Evolutionary conservation across 1,140 invertebrate species (phyloP).

Genomic region (Dendroctonus valens): DNA sequence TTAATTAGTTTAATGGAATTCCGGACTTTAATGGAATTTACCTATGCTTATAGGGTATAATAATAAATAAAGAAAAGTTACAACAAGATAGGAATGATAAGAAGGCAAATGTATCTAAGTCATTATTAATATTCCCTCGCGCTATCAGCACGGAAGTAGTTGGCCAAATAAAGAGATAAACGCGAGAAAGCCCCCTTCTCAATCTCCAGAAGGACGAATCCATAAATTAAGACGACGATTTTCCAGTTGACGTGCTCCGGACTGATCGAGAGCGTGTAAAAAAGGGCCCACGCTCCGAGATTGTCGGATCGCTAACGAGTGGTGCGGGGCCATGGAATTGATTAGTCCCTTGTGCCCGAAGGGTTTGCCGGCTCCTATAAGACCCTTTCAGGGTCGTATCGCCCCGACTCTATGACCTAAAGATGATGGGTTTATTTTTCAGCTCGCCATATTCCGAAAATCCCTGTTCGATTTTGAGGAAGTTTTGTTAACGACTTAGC

Average conservation of each 20-base stretch:
- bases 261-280: slow-evolving; percentile 24
- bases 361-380: slow-evolving; percentile 9
- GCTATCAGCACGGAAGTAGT: background rate
- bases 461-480: no score
- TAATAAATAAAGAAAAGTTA: no score
- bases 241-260: slow-evolving; percentile 20
- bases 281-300: slow-evolving; percentile 21
- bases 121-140: slow-evolving; percentile 10
- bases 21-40: no score
- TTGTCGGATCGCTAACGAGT: slow-evolving; percentile 32
- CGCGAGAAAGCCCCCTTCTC: background rate
- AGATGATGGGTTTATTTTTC: no score
- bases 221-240: slow-evolving; percentile 27
- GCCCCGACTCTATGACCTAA: background rate
- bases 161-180: slow-evolving; percentile 9
- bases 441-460: no score
- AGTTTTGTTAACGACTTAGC: no score
- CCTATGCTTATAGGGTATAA: no score
- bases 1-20: no score
- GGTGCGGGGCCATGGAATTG: slow-evolving; percentile 29
- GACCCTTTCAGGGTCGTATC: slow-evolving; percentile 22
- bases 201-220: slow-evolving; percentile 5
- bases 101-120: background rate
- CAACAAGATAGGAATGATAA: no score
- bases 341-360: slow-evolving; percentile 33